Percentiles rank a stretch among this genome's conserved stretches.
phyloP scores from a whole-genome alignment of 1,140 invertebrate genomes.

The Conus ventricosus region DNA sequence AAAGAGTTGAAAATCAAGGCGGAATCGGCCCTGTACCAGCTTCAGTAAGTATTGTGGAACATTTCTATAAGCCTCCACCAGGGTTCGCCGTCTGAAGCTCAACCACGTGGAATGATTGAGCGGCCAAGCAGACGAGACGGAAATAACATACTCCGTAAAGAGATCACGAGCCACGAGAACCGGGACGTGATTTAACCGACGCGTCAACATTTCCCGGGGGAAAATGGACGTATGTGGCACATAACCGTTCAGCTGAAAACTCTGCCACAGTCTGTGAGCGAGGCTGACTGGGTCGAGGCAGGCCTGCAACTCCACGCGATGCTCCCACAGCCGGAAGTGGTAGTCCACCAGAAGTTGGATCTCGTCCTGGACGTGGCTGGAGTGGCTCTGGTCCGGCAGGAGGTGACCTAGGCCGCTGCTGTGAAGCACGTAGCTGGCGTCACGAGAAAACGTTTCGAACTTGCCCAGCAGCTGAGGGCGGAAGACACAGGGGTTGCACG shows the following conservation, averaged over 20 bases:
- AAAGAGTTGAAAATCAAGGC: constrained; percentile 34
- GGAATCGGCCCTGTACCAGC: constrained; percentile 8
- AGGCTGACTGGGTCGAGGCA: constrained; percentile 36
- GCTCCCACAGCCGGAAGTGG: constrained; percentile 29
- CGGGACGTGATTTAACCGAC: constrained; percentile 11
- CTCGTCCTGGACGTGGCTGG: constrained; percentile 35
- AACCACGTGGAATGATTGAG: constrained; percentile 6
- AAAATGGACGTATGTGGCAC: constrained; percentile 12
- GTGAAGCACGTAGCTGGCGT: constrained; percentile 26
- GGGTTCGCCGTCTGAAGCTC: neutral
- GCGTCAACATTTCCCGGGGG: neutral
- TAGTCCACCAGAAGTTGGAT: constrained; percentile 43
- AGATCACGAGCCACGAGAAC: neutral
- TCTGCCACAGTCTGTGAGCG: constrained; percentile 36
- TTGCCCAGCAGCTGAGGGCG: constrained; percentile 42
- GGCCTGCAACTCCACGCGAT: neutral
- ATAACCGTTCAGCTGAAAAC: constrained; percentile 46
- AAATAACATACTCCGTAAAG: neutral
- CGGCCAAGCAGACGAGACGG: neutral
- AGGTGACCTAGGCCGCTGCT: constrained; percentile 29
- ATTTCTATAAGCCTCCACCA: constrained; percentile 24
- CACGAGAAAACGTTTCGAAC: constrained; percentile 43
- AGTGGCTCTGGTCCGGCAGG: neutral
- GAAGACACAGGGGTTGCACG: constrained; percentile 44
- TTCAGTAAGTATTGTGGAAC: constrained; percentile 13